A percentile compares a stretch with the other conserved stretches of the same genome.
These are phyloP conservation scores for Cheilosia grossa DNA, from an alignment of 2,888 invertebrate species.

Conservation along the genomic window DNA sequence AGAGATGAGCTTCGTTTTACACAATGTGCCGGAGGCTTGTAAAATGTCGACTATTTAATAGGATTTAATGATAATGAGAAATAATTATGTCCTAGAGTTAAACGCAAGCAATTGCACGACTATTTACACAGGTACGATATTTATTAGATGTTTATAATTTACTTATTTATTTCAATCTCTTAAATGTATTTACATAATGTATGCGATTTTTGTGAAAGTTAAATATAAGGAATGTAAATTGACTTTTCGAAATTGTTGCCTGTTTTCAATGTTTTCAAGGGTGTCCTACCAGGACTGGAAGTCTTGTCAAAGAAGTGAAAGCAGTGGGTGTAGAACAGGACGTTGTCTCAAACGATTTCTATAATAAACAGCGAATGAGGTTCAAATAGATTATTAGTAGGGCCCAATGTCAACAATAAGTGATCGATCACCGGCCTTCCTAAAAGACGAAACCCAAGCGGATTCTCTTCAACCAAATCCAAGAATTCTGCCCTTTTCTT, in stretches of 20 bases:
- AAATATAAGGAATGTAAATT: conserved; percentile 4
- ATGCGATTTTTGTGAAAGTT: conserved; percentile 3
- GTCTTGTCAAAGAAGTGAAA: neutral
- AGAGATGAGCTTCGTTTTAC: neutral
- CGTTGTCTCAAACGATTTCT: no score
- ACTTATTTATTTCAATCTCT: neutral
- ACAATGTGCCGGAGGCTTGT: neutral
- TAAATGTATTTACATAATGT: neutral
- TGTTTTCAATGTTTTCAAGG: neutral
- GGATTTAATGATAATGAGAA: neutral
- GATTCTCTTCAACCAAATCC: no score
- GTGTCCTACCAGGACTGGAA: no score
- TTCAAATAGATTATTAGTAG: no score
- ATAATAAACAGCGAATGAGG: no score
- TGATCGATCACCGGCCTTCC: no score
- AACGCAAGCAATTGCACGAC: neutral
- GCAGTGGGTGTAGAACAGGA: no score
- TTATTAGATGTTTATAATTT: neutral
- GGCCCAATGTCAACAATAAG: no score
- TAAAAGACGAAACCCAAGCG: no score
- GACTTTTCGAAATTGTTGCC: neutral
- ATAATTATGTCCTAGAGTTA: conserved; percentile 1
- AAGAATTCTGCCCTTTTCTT: no score
- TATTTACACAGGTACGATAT: no score
- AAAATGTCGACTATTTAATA: conserved; percentile 26